Evolutionary conservation across 2,113 vertebrate species (phyloP).

Genomic region (Tyto alba): DNA sequence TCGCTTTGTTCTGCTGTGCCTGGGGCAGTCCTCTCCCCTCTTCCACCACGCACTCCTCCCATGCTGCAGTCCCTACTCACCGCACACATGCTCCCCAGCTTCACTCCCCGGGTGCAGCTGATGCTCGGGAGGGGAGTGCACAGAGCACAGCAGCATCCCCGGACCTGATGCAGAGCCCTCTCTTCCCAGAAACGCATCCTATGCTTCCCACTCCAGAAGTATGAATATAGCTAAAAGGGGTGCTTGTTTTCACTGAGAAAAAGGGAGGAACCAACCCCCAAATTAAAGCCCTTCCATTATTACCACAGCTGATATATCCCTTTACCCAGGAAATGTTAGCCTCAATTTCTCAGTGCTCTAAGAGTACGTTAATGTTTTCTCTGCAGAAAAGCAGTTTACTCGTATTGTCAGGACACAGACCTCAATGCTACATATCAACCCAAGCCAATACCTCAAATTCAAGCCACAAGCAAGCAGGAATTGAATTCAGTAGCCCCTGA

Average conservation of each 20-base stretch:
- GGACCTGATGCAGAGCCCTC: background rate
- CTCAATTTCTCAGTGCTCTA: background rate
- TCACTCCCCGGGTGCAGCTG: background rate
- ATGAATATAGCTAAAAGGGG: background rate
- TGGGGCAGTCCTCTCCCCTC: background rate
- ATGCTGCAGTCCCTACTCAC: background rate
- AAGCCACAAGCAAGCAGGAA: background rate
- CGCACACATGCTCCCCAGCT: background rate
- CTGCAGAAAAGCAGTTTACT: background rate
- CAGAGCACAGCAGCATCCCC: background rate
- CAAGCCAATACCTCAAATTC: background rate
- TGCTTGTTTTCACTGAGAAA: background rate
- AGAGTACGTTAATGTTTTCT: rapidly evolving
- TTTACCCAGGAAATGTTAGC: background rate
- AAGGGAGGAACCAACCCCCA: background rate
- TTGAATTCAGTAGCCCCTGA: background rate
- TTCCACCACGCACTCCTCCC: background rate
- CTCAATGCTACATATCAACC: background rate
- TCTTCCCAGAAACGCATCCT: background rate
- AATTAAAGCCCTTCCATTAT: background rate
- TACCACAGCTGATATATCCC: background rate
- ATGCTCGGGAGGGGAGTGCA: background rate
- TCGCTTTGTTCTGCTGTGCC: background rate
- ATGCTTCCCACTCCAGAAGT: background rate
- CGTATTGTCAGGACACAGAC: background rate